Base-by-base conservation (phyloP, 2,797 vertebrate genomes). In the Enteromius trimaculatus region DNA sequence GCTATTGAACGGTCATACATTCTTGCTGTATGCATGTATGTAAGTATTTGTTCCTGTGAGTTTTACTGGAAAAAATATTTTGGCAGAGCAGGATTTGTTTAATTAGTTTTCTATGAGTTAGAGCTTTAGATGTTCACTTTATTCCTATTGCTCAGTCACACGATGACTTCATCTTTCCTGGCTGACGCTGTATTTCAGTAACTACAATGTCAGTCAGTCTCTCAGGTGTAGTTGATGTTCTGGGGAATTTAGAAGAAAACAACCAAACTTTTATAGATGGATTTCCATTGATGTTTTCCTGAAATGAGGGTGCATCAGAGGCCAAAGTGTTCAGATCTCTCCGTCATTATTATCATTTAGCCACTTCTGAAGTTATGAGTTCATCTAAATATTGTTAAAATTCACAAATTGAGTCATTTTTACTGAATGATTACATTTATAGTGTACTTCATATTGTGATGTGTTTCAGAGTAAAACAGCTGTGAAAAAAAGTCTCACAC, bases 111-210 rank as follows among this genome's bases (percentile, higher is more conserved):
- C 37, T 14, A 7, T 65, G 58, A 26, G 4, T 62, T 26, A 29
- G 1, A 16, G 10, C 31, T 31, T 11, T 4, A n/a, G 58, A 3
- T 3, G 11, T 78, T 6, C 6, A 42, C n/a, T 49, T 44, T 6
- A 55, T 29, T 60, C 62, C 26, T 9, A 23, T 69, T 31, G 19
- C 23, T 58, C n/a, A 23, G 21, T 77, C 9, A 34, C 17, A 81
- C 34, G 4, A 10, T 34, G 17, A 34, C 26, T 72, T 72, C 9
- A 51, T 6, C 49, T 51, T 34, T 53, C 13, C 29, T 74, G 65
- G 23, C 34, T 55, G 19, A 79, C 42, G 55, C 21, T 44, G 4
- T 55, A 23, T 58, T 62, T 86, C 34, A 87, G 84, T 83, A 86
- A 86, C 74, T n/a, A 89, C 80, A 42, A 3, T 53, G 11, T 39